Evolutionary conservation across 2,797 vertebrate species (phyloP), one percentile per base, ranked within the genome.

Genomic region (Hyperoplus lanceolatus): DNA sequence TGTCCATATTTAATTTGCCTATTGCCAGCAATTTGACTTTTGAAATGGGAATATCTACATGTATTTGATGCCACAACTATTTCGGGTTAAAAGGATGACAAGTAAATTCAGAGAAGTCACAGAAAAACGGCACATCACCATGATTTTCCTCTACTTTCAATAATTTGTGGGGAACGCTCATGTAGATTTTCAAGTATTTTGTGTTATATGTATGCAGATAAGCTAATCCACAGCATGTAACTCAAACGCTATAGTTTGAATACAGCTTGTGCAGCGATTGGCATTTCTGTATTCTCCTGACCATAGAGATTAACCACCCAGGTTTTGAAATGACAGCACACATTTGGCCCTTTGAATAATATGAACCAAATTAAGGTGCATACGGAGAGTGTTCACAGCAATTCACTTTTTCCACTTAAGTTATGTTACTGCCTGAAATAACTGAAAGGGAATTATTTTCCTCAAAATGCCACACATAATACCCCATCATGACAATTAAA

Each of bases 21-120:
- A 63, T 92, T 92, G 79, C 66, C 87, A 68, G 87, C 87, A 92
- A 94, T 93, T 92, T 93, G 92, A 94, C 86, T 88, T 91, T 86
- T 89, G 80, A 87, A 85, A 92, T 90, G 51, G 69, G 76, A 92
- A 87, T 78, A 91, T 82, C 85, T 76, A 76, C 86, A 75, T 72
- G 79, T 75, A 87, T 92, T 89, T 82, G 88, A 84, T 83, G 89
- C 79, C 77, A 80, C 85, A 87, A 89, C 87, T 86, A 84, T 92
- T 92, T 78, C 59, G 81, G 87, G 86, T 92, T 91, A 81, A 84
- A 90, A 89, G 77, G 84, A 85, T 73, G 78, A 86, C 89, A 78
- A 90, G 83, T 88, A 84, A 90, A 93, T 92, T 92, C 79, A 81
- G 82, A 86, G 66, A 87, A 88, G 85, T 87, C 88, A 85, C 56